Evolutionary conservation across 2,113 vertebrate species (phyloP).

Genomic region (Oreotrochilus melanogaster): DNA sequence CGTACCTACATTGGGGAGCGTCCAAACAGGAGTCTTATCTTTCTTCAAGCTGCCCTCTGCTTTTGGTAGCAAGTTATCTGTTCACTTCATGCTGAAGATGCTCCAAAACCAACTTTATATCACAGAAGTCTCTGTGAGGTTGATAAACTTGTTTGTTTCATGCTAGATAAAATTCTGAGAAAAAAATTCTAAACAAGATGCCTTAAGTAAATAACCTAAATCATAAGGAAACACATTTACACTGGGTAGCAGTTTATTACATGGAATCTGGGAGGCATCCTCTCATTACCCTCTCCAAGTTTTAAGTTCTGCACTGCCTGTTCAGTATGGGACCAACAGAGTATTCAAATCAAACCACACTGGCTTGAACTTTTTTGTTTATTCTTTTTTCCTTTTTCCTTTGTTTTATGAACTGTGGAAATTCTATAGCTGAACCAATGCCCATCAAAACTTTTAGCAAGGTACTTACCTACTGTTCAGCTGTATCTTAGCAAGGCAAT

Average conservation of each 20-base stretch:
- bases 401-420: not conserved
- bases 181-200: constrained; percentile 14
- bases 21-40: not conserved
- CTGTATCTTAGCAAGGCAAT: not conserved
- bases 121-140: constrained; percentile 26
- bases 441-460: constrained; percentile 8
- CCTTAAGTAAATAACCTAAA: constrained; percentile 61
- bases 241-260: constrained; percentile 32
- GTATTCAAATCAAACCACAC: not conserved
- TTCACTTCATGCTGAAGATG: constrained; percentile 33
- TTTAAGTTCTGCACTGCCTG: constrained; percentile 37
- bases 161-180: not conserved
- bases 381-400: not conserved
- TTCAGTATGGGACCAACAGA: constrained; percentile 40
- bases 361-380: constrained; percentile 34
- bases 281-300: not conserved
- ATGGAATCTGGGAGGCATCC: not conserved
- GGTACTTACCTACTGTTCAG: constrained; percentile 48
- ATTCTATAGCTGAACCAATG: constrained; percentile 1
- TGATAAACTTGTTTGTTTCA: constrained; percentile 21
- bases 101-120: constrained; percentile 31
- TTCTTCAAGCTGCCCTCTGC: not conserved
- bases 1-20: not conserved
- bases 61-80: not conserved
- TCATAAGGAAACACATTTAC: constrained; percentile 32